Conservation (phyloP, 1,140 invertebrate genomes). For the Meteorus sp. region DNA sequence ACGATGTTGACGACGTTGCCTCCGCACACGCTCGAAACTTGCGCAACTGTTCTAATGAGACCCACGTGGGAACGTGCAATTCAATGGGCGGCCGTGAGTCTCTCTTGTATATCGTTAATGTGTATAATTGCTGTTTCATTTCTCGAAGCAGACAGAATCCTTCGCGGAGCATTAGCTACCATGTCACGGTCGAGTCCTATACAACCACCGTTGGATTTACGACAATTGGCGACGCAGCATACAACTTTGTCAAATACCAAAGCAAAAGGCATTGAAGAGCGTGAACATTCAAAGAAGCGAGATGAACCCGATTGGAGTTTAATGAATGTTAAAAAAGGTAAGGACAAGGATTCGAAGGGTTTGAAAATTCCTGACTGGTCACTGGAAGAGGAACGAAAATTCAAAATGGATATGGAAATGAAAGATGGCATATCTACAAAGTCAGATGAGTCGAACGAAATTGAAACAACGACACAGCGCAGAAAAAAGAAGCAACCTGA, state of each 20-base stretch:
- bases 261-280: slow-evolving; percentile 28
- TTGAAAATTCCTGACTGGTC: slow-evolving; percentile 47
- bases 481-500: slow-evolving; percentile 28
- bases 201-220: slow-evolving; percentile 65
- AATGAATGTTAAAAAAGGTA: slow-evolving; percentile 43
- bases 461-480: slow-evolving; percentile 17
- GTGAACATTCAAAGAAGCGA: slow-evolving; percentile 30
- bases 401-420: slow-evolving; percentile 46
- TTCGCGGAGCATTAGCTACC: slow-evolving; percentile 60
- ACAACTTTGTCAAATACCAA: slow-evolving; percentile 33
- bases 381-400: slow-evolving; percentile 45
- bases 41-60: slow-evolving; percentile 71
- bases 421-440: slow-evolving; percentile 37
- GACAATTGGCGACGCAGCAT: slow-evolving; percentile 48
- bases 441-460: slow-evolving; percentile 22
- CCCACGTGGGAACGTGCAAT: slow-evolving; percentile 80
- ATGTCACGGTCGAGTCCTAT: slow-evolving; percentile 57
- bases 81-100: slow-evolving; percentile 68
- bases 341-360: slow-evolving; percentile 42
- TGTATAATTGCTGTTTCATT: slow-evolving; percentile 72
- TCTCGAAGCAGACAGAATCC: slow-evolving; percentile 75
- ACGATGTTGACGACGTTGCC: slow-evolving; percentile 81
- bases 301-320: slow-evolving; percentile 37
- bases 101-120: slow-evolving; percentile 68
- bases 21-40: slow-evolving; percentile 72